Conservation (phyloP, 2,797 vertebrate genomes). For the Notolepis coatsorum region DNA sequence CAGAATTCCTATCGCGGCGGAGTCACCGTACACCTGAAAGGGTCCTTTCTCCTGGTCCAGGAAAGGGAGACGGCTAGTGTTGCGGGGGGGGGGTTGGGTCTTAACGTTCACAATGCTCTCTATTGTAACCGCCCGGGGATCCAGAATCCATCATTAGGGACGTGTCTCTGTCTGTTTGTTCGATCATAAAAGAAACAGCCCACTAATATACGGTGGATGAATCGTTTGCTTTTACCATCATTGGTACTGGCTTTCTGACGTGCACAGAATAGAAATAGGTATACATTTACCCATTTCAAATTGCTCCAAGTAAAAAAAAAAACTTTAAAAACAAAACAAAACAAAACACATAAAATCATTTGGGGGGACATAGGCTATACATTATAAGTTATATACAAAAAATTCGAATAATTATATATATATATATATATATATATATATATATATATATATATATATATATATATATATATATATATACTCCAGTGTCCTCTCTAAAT, state of each 20-base stretch:
- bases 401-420: constrained; percentile 3
- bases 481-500: constrained; percentile 79
- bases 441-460: too few species aligned
- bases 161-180: constrained; percentile 55
- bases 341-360: constrained; percentile 45
- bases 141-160: constrained; percentile 62
- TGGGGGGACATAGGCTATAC: constrained; percentile 51
- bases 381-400: constrained; percentile 71
- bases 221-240: constrained; percentile 44
- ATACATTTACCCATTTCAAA: constrained; percentile 29
- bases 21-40: too few species aligned
- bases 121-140: constrained; percentile 66
- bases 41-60: constrained; percentile 47
- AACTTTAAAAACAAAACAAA: constrained; percentile 41
- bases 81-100: constrained; percentile 34
- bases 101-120: constrained; percentile 69
- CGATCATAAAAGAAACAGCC: constrained; percentile 64
- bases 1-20: too few species aligned
- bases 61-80: constrained; percentile 72
- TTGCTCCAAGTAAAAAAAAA: constrained; percentile 28
- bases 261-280: constrained; percentile 34
- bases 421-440: too few species aligned
- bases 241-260: constrained; percentile 52
- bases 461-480: constrained; percentile 59
- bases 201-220: constrained; percentile 68